Evolutionary conservation across 2,888 invertebrate genomes (phyloP).

Genomic region (Cepaea hortensis): DNA sequence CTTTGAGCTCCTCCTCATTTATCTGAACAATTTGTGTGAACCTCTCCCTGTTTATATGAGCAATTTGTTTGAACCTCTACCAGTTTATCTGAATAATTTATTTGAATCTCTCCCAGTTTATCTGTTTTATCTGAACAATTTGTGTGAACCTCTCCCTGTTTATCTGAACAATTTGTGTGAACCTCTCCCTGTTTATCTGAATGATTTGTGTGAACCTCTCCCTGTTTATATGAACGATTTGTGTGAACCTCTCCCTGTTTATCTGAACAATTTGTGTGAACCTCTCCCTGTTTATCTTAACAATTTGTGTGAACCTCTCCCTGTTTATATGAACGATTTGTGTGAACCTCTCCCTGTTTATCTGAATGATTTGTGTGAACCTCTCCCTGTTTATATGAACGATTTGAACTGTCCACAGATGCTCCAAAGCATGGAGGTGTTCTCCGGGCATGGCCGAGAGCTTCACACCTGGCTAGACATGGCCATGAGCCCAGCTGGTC

Average conservation of each 20-base stretch:
- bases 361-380: neutral
- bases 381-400: neutral
- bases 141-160: neutral
- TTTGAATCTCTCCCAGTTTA: too few species aligned
- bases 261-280: neutral
- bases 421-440: conserved; percentile 38
- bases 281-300: too few species aligned
- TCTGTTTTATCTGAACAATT: too few species aligned
- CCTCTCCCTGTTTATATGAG: neutral
- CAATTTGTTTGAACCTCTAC: neutral
- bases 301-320: too few species aligned
- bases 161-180: neutral
- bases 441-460: conserved; percentile 35
- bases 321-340: too few species aligned
- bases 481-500: neutral
- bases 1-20: too few species aligned
- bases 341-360: neutral
- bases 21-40: too few species aligned
- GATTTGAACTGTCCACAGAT: conserved; percentile 20
- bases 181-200: neutral
- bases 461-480: conserved; percentile 20
- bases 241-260: neutral
- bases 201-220: neutral
- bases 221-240: neutral
- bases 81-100: too few species aligned